Evolutionary conservation across 1,140 invertebrate species (phyloP), one percentile per base, ranked within the genome.

Genomic region (Latrodectus geometricus): DNA sequence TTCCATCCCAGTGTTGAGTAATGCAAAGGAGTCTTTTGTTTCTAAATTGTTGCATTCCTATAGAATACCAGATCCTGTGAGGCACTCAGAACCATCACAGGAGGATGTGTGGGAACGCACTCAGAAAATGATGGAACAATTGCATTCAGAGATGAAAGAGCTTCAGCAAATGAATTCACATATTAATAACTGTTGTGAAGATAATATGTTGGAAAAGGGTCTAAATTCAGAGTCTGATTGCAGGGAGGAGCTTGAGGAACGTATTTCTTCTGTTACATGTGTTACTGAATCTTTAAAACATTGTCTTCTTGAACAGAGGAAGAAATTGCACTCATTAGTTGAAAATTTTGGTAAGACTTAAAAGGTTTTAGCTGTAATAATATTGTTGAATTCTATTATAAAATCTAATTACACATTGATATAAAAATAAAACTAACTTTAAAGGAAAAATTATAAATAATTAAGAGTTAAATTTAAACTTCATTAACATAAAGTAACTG

Each of bases 141-240:
- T 87, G 76, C 74, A 87, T 21, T 52, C 52, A 23, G 85, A 87
- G 66, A 87, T 87, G 76, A 79, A 66, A 48, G 76, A 87, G 20
- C n/a, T 87, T 17, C 35, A 73, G 49, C 56, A 87, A 68, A 72
- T 79, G n/a, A 68, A 68, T 15, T 49, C 11, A 61, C 11, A 15
- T 56, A 65, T n/a, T 73, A 21, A 14, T 23, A 65, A 8, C 66
- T 78, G 70, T 8, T 14, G n/a, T 73, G 11, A 66, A 79, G 17
- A 56, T 14, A 72, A 69, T 7, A 23, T 17, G 54, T 23, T 54
- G 48, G 9, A 49, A 9, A 15, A 56, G 12, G 20, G 17, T 70
- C 49, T 9, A 70, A 15, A 3, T 9, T 48, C 9, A 23, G 9
- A 50, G 35, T 20, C 14, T 8, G 65, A 79, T n/a, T 54, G 8